Evolutionary conservation across 2,888 invertebrate genomes (phyloP), one percentile per base, ranked within the genome.

Genomic region (Hetaerina titia): DNA sequence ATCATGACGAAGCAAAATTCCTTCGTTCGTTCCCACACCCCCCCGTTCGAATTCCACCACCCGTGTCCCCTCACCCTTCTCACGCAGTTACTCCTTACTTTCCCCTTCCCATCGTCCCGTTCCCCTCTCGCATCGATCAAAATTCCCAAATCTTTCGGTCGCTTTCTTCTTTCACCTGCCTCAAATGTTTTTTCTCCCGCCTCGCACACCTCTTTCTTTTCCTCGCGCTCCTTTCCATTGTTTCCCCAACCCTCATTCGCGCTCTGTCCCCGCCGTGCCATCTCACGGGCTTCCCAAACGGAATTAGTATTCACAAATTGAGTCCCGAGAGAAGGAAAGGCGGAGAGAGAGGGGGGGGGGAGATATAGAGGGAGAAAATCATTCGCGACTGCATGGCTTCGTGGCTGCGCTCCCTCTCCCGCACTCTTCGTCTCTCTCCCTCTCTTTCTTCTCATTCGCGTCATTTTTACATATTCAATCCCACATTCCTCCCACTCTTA

Each of bases 71-170:
- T 22, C 22, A 4, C 7, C 69, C n/a, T 5, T 22, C n/a, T 19
- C n/a, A n/a, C 69, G 69, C 7, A 22, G n/a, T 69, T 97, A 60
- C 45, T 4, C 45, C 45, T 45, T 45, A 45, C 45, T 45, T 45
- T 45, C 1, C 45, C n/a, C n/a, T n/a, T n/a, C n/a, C n/a, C n/a
- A n/a, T n/a, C n/a, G n/a, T n/a, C n/a, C n/a, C n/a, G n/a, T n/a
- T n/a, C n/a, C n/a, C 45, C 45, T 45, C 45, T 45, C 45, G 45
- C 69, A 69, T 69, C 69, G 69, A 19, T 69, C 69, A n/a, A 69
- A 69, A 45, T 45, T 69, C 69, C 69, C 22, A 8, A 69, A 8
- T 69, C 69, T 69, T 69, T 69, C 69, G 31, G 13, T 81, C 31
- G 31, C 81, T 31, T 31, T 81, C 13, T 31, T 69, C 69, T 69